phyloP scores from a whole-genome alignment of 2,888 invertebrate genomes.

The Ceratothoa steindachneri region DNA sequence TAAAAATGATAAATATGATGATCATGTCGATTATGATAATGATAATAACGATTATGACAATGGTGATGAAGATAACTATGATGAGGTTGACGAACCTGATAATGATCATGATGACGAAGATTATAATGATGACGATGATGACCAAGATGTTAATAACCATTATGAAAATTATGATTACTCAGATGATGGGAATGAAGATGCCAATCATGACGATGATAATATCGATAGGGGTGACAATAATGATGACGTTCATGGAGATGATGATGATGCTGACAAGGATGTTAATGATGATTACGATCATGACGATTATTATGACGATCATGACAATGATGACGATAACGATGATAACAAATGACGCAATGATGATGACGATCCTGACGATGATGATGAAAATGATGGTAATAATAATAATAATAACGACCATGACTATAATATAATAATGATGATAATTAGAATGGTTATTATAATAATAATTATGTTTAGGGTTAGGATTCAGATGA shows the following conservation, averaged over 20 bases:
- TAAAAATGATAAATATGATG: neutral
- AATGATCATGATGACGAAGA: neutral
- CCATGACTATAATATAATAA: too few species aligned
- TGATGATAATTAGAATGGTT: too few species aligned
- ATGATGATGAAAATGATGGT: too few species aligned
- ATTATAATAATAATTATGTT: too few species aligned
- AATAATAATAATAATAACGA: too few species aligned
- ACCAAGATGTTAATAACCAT: neutral
- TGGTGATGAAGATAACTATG: neutral
- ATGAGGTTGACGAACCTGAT: neutral
- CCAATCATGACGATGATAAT: neutral
- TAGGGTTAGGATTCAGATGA: too few species aligned
- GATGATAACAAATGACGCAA: neutral
- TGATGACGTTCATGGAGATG: neutral
- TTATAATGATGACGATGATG: neutral
- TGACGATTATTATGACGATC: neutral
- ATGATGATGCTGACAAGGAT: neutral
- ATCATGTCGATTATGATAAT: neutral
- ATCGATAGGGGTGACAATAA: neutral
- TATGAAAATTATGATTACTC: neutral
- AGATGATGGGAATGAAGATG: neutral
- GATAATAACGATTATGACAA: neutral
- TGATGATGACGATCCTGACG: too few species aligned
- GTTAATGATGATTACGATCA: neutral
- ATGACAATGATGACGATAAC: neutral